These are phyloP conservation scores for Pygocentrus nattereri DNA, from an alignment of 2,797 vertebrate species.

Conservation along the genomic window DNA sequence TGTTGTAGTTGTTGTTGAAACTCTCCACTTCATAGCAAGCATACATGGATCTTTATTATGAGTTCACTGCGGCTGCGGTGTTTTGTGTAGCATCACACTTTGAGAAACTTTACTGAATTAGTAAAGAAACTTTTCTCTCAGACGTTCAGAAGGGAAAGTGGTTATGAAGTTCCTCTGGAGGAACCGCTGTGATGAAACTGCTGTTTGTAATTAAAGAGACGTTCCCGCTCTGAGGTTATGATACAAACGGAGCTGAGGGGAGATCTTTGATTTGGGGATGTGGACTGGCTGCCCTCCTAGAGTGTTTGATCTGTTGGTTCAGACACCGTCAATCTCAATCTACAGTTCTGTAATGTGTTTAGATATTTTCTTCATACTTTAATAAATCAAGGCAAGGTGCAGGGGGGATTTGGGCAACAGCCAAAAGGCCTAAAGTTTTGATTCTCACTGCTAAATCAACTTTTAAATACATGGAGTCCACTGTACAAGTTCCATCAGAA, in stretches of 20 bases:
- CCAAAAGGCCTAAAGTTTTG: not conserved
- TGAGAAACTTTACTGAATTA: not conserved
- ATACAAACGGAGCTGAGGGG: constrained; percentile 7
- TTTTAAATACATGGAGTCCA: too few species aligned
- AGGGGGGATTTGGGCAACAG: not conserved
- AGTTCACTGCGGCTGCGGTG: not conserved
- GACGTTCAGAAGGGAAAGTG: not conserved
- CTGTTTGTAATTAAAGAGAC: constrained; percentile 37
- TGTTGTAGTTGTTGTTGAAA: too few species aligned
- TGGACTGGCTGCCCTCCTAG: not conserved
- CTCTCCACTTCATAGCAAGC: too few species aligned
- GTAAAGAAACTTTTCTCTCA: not conserved
- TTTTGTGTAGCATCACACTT: not conserved
- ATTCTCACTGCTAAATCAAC: too few species aligned
- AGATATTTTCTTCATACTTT: not conserved
- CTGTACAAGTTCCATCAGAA: too few species aligned
- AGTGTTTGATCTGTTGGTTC: not conserved
- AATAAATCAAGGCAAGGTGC: not conserved
- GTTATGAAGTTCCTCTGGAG: constrained; percentile 12
- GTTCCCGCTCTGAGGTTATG: constrained; percentile 7
- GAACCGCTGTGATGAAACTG: constrained; percentile 22
- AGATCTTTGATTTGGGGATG: constrained; percentile 27
- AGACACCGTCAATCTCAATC: not conserved
- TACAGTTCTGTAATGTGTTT: not conserved
- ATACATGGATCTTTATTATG: too few species aligned